Conservation (phyloP, 1,140 invertebrate species). For the Apolygus lucorum region DNA sequence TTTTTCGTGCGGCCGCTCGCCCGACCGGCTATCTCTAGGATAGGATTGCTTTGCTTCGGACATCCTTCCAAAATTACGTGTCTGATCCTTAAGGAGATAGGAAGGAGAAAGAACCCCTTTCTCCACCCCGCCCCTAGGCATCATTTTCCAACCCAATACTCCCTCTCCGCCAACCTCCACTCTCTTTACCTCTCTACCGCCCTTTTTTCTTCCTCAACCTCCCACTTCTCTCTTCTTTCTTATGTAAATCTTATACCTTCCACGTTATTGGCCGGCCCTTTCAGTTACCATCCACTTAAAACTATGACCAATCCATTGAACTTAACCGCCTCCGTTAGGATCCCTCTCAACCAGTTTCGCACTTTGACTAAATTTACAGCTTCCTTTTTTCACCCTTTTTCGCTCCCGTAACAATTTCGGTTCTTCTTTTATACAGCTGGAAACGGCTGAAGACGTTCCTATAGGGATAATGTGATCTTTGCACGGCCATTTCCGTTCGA, state of each 20-base stretch:
- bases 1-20: neutral
- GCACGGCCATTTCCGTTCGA: too few species aligned
- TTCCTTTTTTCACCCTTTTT: neutral
- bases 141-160: neutral
- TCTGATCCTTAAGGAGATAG: slow-evolving; percentile 15
- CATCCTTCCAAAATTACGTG: slow-evolving; percentile 15
- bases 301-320: neutral
- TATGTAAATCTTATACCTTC: neutral
- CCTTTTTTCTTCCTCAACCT: neutral
- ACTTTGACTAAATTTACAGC: neutral
- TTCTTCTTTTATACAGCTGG: too few species aligned
- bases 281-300: neutral
- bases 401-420: neutral
- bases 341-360: neutral
- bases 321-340: neutral
- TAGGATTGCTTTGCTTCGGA: slow-evolving; percentile 6
- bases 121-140: neutral
- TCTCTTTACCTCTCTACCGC: neutral
- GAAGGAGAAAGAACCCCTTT: neutral
- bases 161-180: neutral
- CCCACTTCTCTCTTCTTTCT: neutral
- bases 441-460: too few species aligned
- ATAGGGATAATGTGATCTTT: too few species aligned
- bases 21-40: slow-evolving; percentile 4
- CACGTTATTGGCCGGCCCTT: neutral